Conservation (phyloP, 2,113 vertebrate species). For the Solenodon paradoxus region DNA sequence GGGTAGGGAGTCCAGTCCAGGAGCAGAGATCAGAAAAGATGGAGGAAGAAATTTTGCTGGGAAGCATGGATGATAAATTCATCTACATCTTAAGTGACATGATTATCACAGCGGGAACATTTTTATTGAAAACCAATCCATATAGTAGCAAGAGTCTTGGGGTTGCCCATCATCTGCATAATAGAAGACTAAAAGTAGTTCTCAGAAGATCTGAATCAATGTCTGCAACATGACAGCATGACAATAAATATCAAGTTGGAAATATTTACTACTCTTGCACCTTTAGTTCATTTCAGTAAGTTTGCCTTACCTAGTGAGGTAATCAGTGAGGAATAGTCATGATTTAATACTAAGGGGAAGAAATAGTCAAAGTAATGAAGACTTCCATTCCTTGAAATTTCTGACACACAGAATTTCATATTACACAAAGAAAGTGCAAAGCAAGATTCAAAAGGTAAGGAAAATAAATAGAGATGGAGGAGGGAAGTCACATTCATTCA, state of each 20-base stretch:
- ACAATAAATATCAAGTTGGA: slow-evolving; percentile 19
- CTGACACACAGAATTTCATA: neutral
- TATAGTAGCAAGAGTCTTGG: neutral
- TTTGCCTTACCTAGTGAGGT: neutral
- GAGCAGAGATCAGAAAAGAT: neutral
- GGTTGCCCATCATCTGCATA: neutral
- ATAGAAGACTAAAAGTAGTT: neutral
- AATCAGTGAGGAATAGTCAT: neutral
- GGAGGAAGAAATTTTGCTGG: neutral
- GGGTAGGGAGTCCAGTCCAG: neutral
- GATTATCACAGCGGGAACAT: neutral
- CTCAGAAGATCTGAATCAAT: neutral
- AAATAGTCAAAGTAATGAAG: neutral
- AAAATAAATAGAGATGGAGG: neutral
- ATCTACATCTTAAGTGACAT: neutral
- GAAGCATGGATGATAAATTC: neutral
- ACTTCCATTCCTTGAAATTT: neutral
- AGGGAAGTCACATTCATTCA: neutral
- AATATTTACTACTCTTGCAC: neutral
- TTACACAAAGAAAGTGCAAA: neutral
- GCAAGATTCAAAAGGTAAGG: neutral
- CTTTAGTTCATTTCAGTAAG: neutral
- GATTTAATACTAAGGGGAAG: neutral
- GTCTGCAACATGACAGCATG: neutral
- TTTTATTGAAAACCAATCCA: neutral